These are phyloP conservation scores for Cyphomyrus plagiostoma DNA, from an alignment of 2,113 vertebrate genomes.

Conservation along the genomic window DNA sequence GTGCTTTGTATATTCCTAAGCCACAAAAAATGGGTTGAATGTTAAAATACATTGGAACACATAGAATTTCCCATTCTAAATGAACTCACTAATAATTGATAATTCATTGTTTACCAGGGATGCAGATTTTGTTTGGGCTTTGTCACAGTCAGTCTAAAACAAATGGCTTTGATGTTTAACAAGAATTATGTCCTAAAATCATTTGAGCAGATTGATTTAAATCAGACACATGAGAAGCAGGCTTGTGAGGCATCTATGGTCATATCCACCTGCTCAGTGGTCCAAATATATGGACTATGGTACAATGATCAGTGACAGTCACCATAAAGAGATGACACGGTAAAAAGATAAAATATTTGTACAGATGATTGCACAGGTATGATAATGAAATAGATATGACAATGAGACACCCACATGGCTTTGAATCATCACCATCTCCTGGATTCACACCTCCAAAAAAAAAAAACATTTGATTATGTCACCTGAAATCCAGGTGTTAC, in stretches of 20 bases:
- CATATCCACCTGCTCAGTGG: slow-evolving; percentile 65
- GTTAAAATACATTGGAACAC: background rate
- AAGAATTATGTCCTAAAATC: background rate
- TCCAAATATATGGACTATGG: slow-evolving; percentile 65
- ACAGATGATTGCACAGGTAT: slow-evolving; percentile 38
- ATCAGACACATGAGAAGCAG: slow-evolving; percentile 18
- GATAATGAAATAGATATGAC: slow-evolving; percentile 44
- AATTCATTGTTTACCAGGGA: background rate
- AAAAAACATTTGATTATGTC: background rate
- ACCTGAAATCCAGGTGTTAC: background rate
- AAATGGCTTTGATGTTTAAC: background rate
- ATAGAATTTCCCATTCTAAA: background rate
- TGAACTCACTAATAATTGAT: background rate
- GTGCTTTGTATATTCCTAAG: background rate
- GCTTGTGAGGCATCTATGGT: slow-evolving; percentile 62
- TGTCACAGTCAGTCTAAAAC: background rate
- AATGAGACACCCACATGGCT: slow-evolving; percentile 41
- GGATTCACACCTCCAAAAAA: slow-evolving; percentile 13
- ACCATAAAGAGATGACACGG: slow-evolving; percentile 39
- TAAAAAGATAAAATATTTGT: slow-evolving; percentile 36
- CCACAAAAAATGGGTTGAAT: background rate
- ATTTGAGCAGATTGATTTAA: background rate
- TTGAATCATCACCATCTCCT: slow-evolving; percentile 36
- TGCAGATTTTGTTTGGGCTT: background rate
- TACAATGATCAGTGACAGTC: slow-evolving; percentile 45